A percentile compares a stretch with the other conserved stretches of the same genome.
These are phyloP conservation scores for Hephaestus fuliginosus DNA, from an alignment of 2,797 vertebrate genomes.

Conservation along the genomic window DNA sequence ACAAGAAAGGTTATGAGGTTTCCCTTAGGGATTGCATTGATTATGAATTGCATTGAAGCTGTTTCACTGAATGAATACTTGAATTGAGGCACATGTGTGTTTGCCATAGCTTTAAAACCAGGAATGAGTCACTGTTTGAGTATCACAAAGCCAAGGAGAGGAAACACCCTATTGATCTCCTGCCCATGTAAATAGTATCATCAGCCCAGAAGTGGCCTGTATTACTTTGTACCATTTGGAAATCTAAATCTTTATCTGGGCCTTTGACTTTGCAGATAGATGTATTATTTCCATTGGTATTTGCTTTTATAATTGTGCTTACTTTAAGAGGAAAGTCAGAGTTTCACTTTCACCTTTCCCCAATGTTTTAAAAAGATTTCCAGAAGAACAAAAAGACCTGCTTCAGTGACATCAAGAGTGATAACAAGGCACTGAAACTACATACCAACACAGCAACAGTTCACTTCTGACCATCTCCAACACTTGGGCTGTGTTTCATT, in stretches of 20 bases:
- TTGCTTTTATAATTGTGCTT: neutral
- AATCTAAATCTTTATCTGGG: neutral
- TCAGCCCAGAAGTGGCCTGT: neutral
- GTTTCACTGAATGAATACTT: conserved; percentile 34
- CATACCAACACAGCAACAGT: too few species aligned
- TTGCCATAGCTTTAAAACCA: conserved; percentile 1
- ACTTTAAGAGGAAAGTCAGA: neutral
- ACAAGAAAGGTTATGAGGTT: conserved; percentile 3
- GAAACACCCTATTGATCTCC: neutral
- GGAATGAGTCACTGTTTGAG: neutral
- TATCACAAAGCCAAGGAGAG: too few species aligned
- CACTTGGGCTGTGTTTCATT: neutral
- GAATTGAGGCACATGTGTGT: conserved; percentile 25
- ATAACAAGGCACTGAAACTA: neutral
- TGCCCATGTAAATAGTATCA: neutral
- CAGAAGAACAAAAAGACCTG: neutral
- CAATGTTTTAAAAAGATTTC: neutral
- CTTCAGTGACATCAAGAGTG: neutral
- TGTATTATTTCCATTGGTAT: neutral
- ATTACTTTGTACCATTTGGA: neutral
- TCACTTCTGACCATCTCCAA: neutral
- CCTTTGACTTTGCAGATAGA: neutral
- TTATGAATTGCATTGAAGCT: conserved; percentile 50
- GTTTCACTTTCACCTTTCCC: neutral
- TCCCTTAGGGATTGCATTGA: conserved; percentile 55